Conservation (phyloP, 2,113 vertebrate genomes). For the Pituophis catenifer region DNA sequence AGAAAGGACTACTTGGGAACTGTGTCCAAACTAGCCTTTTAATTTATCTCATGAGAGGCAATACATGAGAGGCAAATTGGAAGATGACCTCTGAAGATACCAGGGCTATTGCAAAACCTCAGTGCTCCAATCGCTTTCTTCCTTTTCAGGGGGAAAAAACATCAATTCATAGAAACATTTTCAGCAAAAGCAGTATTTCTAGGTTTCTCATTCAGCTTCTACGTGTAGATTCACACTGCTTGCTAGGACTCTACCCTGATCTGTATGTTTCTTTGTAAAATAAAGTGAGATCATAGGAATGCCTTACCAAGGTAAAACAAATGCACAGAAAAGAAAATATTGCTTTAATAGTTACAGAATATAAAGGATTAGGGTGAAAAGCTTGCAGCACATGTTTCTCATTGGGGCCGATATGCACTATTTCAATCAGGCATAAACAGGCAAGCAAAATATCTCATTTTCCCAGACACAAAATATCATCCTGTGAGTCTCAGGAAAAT, state of each 20-base stretch:
- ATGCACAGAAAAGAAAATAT: neutral
- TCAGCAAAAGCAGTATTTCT: neutral
- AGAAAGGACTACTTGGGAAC: neutral
- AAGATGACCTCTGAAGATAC: neutral
- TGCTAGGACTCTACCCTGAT: neutral
- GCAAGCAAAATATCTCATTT: neutral
- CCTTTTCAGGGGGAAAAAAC: neutral
- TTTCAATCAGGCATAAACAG: neutral
- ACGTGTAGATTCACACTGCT: neutral
- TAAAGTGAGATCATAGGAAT: neutral
- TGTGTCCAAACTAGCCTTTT: neutral
- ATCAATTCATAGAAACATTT: neutral
- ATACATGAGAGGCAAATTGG: neutral
- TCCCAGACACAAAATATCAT: neutral
- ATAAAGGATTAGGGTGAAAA: neutral
- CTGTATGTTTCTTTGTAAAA: neutral
- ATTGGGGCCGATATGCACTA: neutral
- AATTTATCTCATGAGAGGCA: neutral
- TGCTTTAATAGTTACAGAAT: neutral
- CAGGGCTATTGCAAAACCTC: neutral
- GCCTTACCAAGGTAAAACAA: neutral
- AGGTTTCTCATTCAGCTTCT: neutral
- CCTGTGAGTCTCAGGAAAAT: neutral
- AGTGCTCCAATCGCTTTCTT: neutral
- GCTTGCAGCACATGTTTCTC: neutral